phyloP scores from a whole-genome alignment of 1,140 invertebrate species.

The Conus ventricosus region DNA sequence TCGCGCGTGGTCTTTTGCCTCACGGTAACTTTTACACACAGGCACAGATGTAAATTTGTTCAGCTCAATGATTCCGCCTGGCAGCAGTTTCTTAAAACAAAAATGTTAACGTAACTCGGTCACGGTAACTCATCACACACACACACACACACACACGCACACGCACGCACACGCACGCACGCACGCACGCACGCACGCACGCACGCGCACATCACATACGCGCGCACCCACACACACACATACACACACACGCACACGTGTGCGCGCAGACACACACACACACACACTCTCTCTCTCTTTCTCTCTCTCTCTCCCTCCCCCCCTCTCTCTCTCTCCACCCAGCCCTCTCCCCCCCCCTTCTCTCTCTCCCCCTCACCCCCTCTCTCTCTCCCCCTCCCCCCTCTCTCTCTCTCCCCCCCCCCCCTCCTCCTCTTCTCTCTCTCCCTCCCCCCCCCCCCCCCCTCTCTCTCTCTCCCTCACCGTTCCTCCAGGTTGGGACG shows the following conservation, averaged over 20 bases:
- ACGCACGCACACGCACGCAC: background rate
- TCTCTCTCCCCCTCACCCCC: no score
- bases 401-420: no score
- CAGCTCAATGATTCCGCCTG: no score
- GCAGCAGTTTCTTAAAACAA: no score
- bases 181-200: background rate
- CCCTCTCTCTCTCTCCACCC: no score
- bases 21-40: background rate
- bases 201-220: background rate
- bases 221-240: background rate
- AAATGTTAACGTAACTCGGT: no score
- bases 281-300: background rate
- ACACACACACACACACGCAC: background rate
- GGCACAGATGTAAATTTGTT: background rate
- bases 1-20: no score
- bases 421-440: no score
- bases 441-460: background rate
- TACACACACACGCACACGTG: background rate
- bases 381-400: background rate
- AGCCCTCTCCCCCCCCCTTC: no score
- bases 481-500: conserved; percentile 60
- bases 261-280: background rate
- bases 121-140: background rate
- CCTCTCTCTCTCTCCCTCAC: conserved; percentile 28
- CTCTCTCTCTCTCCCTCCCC: background rate